Evolutionary conservation across 2,113 vertebrate genomes (phyloP).

Genomic region (Paraplagusia blochii): DNA sequence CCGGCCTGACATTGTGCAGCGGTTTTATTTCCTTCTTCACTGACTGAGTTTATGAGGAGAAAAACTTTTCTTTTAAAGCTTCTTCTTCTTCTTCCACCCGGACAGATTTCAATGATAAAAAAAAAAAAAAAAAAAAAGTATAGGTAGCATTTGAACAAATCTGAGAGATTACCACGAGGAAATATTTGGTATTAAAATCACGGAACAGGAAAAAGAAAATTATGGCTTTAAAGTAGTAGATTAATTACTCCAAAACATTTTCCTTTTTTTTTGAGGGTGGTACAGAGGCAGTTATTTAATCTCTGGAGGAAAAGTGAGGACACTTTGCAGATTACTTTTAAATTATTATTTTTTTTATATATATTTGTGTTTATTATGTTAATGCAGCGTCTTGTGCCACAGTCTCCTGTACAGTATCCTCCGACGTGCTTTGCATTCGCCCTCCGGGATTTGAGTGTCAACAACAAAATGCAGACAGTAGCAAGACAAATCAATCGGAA

Average conservation of each 20-base stretch:
- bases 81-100: conserved; percentile 11
- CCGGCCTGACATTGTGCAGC: conserved; percentile 19
- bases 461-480: conserved; percentile 30
- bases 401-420: neutral
- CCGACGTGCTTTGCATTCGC: conserved; percentile 16
- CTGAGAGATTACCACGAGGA: too few species aligned
- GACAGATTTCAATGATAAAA: conserved; percentile 4
- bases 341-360: conserved; percentile 25
- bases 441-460: conserved; percentile 14
- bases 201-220: too few species aligned
- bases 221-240: too few species aligned
- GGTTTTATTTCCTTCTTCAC: conserved; percentile 24
- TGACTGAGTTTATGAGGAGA: conserved; percentile 14
- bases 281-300: too few species aligned
- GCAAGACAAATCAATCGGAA: conserved; percentile 39
- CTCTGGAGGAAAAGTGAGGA: neutral
- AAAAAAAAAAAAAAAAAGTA: conserved; percentile 11
- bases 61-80: neutral
- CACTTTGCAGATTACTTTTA: conserved; percentile 4
- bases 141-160: conserved; percentile 15
- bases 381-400: conserved; percentile 11
- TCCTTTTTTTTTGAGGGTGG: too few species aligned
- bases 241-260: too few species aligned
- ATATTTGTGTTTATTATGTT: conserved; percentile 25
- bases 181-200: too few species aligned